Evolutionary conservation across 2,888 invertebrate genomes (phyloP), one percentile per base, ranked within the genome.

Genomic region (Thumatha senex): DNA sequence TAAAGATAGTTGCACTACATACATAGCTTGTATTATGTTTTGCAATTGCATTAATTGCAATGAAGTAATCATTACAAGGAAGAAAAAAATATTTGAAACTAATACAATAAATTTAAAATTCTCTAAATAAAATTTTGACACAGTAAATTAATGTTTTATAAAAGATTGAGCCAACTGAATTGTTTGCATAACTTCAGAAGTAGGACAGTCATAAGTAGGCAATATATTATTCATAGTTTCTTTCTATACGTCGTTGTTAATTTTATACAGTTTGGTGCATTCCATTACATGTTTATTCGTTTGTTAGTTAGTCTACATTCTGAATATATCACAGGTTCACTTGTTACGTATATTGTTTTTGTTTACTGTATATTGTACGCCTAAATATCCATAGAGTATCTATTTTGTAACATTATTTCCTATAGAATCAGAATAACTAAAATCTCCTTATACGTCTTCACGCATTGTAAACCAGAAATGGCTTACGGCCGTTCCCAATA

Each of bases 141-240:
- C 31, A 7, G 11, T 31, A 31, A 31, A 24, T 39, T 39, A 39
- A 39, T 7, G 4, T 43, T 35, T n/a, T 18, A 10, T 15, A 34
- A 43, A 31, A 44, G 24, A 44, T 13, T 44, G 12, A 18, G 24
- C 2, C 44, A 35, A 35, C 35, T 39, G 39, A 24, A 24, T 24
- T 24, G 11, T 11, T 35, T 35, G 7, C 35, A 11, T 29, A 44
- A 44, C 24, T 10, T 24, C 7, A 10, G 12, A 35, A 34, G 12
- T 43, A 24, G 12, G 34, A 35, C 24, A 24, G 4, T 35, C 24
- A 35, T 13, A 11, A 44, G 34, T 44, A 35, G 13, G 12, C 13
- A 35, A 29, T 44, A 35, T 35, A 29, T 44, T 44, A 35, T 43
- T 12, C 44, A 44, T 29, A 35, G 44, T 33, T 43, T 43, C 33